Base-by-base conservation (phyloP, 37 sponge, comb jelly and placozoan genomes). In the Haliclona indistincta region DNA sequence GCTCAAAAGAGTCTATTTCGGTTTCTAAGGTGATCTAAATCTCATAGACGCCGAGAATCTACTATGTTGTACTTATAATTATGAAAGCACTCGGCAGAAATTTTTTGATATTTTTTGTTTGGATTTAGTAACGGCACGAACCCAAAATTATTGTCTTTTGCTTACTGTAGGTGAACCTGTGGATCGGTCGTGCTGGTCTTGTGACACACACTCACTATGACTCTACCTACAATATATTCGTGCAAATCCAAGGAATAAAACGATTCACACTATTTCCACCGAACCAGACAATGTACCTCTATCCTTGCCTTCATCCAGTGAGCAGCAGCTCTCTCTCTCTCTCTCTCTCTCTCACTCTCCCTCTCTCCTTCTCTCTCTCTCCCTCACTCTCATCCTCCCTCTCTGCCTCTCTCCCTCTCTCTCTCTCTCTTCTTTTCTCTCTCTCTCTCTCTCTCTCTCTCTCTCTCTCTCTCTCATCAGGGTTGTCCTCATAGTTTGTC, bases 241-340 rank as follows among this genome's bases (percentile, higher is more conserved):
- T 81, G 40, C 88, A 87, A 41, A 74, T 87, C 2, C 77, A 77
- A 45, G 86, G 81, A 4, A 71, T 63, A 70, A 80, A 90, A 45
- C 76, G 76, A 0, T 81, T 91, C 74, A 86, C 88, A 1, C 70
- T 91, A 34, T 78, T 75, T 56, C 77, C 83, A 19, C 88, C 83
- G 1, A 29, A 43, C 40, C 47, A 74, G 39, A 65, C 39, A 11
- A 69, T 91, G 43, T 91, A 91, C 70, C 70, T 91, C 56, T 79
- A 86, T 45, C 83, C 88, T 0, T 87, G 88, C 56, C 77, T 87
- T 6, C 88, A 87, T 30, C 88, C 88, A 1, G 88, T 87, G 25
- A 68, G 81, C 56, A 30, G 4, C 10, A 29, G 20, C 63, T 23
- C 66, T 49, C 52, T 49, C 62, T 60, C 62, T 60, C 62, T 60